Base-by-base conservation (phyloP, 2,113 vertebrate species). In the Phyllostomus hastatus region DNA sequence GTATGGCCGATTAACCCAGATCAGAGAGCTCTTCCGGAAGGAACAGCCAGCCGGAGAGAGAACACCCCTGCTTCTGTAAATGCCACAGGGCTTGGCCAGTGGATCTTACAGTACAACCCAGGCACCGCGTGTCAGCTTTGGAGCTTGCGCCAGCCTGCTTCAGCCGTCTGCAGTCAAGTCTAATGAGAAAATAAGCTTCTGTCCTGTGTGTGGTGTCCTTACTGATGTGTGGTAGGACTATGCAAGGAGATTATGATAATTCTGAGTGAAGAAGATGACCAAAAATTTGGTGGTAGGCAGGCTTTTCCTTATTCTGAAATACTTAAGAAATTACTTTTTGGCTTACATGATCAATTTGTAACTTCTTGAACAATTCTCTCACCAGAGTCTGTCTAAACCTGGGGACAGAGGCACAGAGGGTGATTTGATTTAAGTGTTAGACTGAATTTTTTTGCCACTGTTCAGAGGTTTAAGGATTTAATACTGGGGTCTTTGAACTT, bases 31-130 rank as follows among this genome's bases (percentile, higher is more conserved):
- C 41, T 99, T 99, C 67, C 98, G 59, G 52, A 98, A 98, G 46
- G 96, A 95, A 2, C 99, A 99, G 94, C 97, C 99, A 0, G 98
- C 98, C 0, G 99, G 99, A 2, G 99, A 99, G 88, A 98, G 99
- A 98, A 99, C 99, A 0, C 99, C 99, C 0, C 97, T 99, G 83
- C 99, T 99, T 31, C 97, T 99, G 5, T 99, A 98, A 87, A 70
- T 9, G 43, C 38, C 26, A 0, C 61, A 22, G 28, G 20, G 70
- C 43, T 54, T 5, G 66, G 20, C n/a, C 57, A 9, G 24, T 8
- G 70, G 17, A 12, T 59, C 46, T 4, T 2, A 33, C 64, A 41
- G 78, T 6, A 35, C 48, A 41, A 2, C 33, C 14, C 11, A 33
- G 41, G 64, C 2, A 19, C 33, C 12, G 20, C 20, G 26, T 57